Evolutionary conservation across 2,113 vertebrate genomes (phyloP), one percentile per base, ranked within the genome.

Genomic region (Albula goreensis): DNA sequence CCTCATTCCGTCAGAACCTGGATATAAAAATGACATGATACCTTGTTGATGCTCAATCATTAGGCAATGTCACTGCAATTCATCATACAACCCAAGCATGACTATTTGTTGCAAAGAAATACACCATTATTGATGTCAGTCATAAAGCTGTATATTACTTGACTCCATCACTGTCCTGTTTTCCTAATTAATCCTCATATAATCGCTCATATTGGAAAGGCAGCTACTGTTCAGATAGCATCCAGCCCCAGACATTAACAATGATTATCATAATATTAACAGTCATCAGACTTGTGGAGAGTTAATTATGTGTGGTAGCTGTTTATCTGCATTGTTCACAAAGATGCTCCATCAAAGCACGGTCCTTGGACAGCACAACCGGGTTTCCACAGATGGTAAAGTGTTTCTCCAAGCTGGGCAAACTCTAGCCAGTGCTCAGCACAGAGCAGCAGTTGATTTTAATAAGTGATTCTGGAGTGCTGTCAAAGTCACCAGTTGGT

Each of bases 321-420:
- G 51, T 41, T 53, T 85, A 80, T 85, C 49, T 80, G 41, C 79
- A 85, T 85, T 80, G 85, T 85, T 85, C 85, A 66, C 48, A 63
- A 66, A 66, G 57, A 81, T 49, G 41, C 85, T 85, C 85, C 85
- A 78, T 56, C 6, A 80, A 80, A 60, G 78, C 84, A 41, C 50
- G 25, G 53, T 25, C 2, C 50, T 52, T 56, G 53, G 84, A 85
- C 53, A 50, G 53, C 31, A 80, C 49, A 51, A 80, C 81, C 57
- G 51, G 25, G 41, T 80, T 85, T 85, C 85, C 57, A 66, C 78
- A 85, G 85, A 85, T 81, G 78, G 85, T 51, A 78, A 80, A 78
- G 78, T 60, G 56, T 48, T 80, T 41, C 52, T 85, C 78, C 48
- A 60, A 78, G 53, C 78, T 50, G 78, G 49, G 31, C 53, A 84